Evolutionary conservation across 2,113 vertebrate species (phyloP).

Genomic region (Tragelaphus strepsiceros): DNA sequence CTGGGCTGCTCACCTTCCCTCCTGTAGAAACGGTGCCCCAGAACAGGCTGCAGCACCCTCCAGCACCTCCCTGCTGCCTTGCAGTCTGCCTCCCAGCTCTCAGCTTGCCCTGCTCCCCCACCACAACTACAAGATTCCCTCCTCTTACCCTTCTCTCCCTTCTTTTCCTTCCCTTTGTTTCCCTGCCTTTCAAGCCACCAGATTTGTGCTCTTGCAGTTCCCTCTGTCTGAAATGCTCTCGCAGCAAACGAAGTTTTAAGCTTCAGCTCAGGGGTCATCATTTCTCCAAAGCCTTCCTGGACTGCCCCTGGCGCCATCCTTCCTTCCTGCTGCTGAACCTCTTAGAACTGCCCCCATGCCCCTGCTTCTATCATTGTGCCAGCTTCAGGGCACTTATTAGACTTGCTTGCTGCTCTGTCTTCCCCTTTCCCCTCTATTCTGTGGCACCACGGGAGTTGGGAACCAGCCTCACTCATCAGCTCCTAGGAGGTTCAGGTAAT

Average conservation of each 20-base stretch:
- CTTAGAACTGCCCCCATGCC: too few relatives aligned
- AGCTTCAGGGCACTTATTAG: too few relatives aligned
- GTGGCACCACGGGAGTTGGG: not conserved
- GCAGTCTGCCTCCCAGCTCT: not conserved
- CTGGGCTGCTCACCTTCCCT: not conserved
- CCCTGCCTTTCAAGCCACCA: not conserved
- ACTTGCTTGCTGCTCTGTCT: not conserved
- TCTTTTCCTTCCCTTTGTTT: not conserved
- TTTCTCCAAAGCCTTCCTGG: not conserved
- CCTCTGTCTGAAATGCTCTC: not conserved
- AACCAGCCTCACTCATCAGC: not conserved
- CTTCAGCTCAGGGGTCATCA: not conserved
- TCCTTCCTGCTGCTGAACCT: not conserved
- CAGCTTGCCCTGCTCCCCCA: not conserved
- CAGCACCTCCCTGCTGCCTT: too few relatives aligned
- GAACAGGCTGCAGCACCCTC: not conserved
- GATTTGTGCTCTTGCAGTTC: not conserved
- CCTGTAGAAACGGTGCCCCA: fast-evolving
- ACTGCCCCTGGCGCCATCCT: not conserved
- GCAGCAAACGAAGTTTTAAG: not conserved
- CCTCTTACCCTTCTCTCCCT: not conserved
- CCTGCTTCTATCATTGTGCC: not conserved
- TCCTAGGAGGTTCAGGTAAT: not conserved
- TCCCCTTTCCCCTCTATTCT: not conserved
- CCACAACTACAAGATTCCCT: too few relatives aligned